Conservation (phyloP, 2,888 invertebrate genomes). For the Dinocampus coccinellae region DNA sequence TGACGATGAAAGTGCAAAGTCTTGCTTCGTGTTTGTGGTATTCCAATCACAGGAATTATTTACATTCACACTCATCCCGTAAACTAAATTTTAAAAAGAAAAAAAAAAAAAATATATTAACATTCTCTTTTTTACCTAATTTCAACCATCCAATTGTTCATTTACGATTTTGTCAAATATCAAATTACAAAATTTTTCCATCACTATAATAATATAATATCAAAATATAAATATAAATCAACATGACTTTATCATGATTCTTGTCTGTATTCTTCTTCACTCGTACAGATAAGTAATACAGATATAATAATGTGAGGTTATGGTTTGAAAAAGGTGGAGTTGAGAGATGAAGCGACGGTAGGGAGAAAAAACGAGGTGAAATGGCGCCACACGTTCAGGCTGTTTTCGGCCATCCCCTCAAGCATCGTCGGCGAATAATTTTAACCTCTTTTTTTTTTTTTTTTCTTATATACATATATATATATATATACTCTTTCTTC, state of each 20-base stretch:
- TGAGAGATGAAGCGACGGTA: slow-evolving; percentile 19
- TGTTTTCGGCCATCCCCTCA: slow-evolving; percentile 44
- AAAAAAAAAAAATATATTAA: no score
- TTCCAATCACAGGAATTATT: not conserved
- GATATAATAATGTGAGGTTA: slow-evolving; percentile 39
- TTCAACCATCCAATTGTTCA: no score
- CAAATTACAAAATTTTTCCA: no score
- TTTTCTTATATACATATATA: no score
- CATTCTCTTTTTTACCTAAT: no score
- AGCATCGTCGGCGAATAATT: slow-evolving; percentile 36
- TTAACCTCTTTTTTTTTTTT: slow-evolving; percentile 18
- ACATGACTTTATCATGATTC: no score
- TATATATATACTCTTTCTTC: no score
- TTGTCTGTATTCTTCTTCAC: no score
- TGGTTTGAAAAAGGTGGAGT: slow-evolving; percentile 35
- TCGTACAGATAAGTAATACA: slow-evolving; percentile 50
- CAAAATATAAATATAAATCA: no score
- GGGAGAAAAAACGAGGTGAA: slow-evolving; percentile 41
- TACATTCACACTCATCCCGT: not conserved
- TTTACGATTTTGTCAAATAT: no score
- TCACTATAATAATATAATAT: no score
- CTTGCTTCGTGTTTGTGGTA: not conserved
- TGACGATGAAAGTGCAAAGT: not conserved
- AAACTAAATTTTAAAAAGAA: no score
- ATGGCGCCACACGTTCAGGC: slow-evolving; percentile 48